These are phyloP conservation scores for Coenonympha glycerion DNA, from an alignment of 2,888 invertebrate species.

Conservation along the genomic window DNA sequence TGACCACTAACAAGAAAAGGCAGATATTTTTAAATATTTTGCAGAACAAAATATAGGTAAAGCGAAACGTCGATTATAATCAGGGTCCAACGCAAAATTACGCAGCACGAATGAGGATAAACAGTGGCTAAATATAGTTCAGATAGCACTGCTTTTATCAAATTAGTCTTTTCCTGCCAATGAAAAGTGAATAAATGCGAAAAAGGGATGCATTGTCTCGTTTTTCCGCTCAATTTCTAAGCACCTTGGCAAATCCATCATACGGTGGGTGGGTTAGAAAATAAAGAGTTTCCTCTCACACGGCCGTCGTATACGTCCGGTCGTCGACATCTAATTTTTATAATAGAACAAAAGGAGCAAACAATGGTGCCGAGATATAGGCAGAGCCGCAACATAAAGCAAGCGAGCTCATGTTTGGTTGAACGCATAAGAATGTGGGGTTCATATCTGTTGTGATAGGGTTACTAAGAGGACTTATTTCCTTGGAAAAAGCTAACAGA, in stretches of 20 bases:
- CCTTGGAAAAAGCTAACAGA: too few relatives aligned
- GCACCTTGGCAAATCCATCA: conserved; percentile 10
- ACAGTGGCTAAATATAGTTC: not conserved
- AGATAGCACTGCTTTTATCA: not conserved
- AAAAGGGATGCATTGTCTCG: conserved; percentile 5
- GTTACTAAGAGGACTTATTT: not conserved
- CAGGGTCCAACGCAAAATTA: too few relatives aligned
- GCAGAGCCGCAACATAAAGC: conserved; percentile 41
- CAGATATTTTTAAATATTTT: too few relatives aligned
- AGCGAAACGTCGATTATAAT: too few relatives aligned
- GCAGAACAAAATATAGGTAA: too few relatives aligned
- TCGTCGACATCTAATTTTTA: conserved; percentile 49
- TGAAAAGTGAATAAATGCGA: conserved; percentile 4
- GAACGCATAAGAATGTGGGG: conserved; percentile 72
- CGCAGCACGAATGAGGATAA: not conserved
- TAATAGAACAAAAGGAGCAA: conserved; percentile 56
- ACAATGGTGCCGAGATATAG: conserved; percentile 50
- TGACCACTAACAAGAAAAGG: too few relatives aligned
- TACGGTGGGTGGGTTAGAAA: conserved; percentile 24
- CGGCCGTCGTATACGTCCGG: conserved; percentile 26
- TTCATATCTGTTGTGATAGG: conserved; percentile 42
- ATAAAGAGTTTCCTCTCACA: conserved; percentile 27
- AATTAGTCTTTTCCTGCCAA: conserved; percentile 10
- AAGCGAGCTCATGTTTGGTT: conserved; percentile 64
- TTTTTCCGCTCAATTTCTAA: conserved; percentile 7